Evolutionary conservation across 2,113 vertebrate species (phyloP).

Genomic region (Cyprinodon variegatus): DNA sequence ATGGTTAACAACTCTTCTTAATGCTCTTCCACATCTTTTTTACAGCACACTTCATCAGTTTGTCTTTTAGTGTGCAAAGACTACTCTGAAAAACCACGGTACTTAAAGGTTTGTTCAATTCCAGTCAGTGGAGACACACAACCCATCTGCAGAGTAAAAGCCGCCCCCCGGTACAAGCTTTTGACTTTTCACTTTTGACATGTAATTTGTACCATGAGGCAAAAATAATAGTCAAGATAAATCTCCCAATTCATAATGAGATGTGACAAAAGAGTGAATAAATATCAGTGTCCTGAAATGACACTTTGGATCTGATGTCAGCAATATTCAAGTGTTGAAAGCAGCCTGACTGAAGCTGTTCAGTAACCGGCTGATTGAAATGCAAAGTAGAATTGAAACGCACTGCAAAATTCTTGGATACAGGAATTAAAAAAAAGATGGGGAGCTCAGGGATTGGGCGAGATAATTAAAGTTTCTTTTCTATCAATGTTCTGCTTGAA

Average conservation of each 20-base stretch:
- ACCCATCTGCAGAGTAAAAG: neutral
- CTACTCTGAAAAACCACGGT: neutral
- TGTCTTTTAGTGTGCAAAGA: neutral
- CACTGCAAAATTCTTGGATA: slow-evolving; percentile 10
- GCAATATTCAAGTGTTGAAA: slow-evolving; percentile 25
- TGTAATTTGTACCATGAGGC: neutral
- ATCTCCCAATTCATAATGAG: slow-evolving; percentile 5
- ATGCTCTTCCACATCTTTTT: neutral
- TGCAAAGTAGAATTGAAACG: slow-evolving; percentile 18
- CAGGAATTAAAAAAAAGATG: slow-evolving; percentile 10
- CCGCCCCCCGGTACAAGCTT: too few species aligned
- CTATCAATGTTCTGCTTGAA: slow-evolving; percentile 14
- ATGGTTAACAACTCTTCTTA: neutral
- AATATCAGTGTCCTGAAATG: slow-evolving; percentile 19
- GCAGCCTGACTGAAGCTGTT: slow-evolving; percentile 23
- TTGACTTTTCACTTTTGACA: neutral
- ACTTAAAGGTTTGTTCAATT: neutral
- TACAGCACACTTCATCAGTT: neutral
- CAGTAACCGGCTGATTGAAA: slow-evolving; percentile 34
- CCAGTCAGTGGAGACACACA: neutral
- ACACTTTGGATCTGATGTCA: slow-evolving; percentile 27
- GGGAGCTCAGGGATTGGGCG: slow-evolving; percentile 20
- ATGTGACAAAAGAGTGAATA: slow-evolving; percentile 30
- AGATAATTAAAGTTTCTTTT: slow-evolving; percentile 29
- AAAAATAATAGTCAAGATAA: slow-evolving; percentile 11